Percentiles rank a stretch among this genome's conserved stretches.
These are phyloP conservation scores for Eristalinus aeneus DNA, from an alignment of 2,888 invertebrate genomes.

Conservation along the genomic window DNA sequence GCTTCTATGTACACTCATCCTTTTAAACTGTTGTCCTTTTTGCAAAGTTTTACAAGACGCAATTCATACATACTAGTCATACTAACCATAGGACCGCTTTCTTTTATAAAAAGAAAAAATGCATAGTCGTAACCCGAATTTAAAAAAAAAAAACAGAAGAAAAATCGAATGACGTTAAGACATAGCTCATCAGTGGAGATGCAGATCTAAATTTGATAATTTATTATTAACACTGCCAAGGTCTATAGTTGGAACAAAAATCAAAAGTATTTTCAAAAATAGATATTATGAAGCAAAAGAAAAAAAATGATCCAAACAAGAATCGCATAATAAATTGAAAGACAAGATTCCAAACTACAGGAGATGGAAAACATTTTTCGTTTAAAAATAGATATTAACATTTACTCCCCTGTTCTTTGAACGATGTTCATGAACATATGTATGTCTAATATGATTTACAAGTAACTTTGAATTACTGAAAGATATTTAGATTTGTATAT, in stretches of 20 bases:
- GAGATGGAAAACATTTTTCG: not conserved
- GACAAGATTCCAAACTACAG: not conserved
- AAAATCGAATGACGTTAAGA: not conserved
- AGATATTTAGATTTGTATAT: not conserved
- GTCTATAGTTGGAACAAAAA: conserved; percentile 2
- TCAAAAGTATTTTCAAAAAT: not conserved
- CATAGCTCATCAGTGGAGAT: not conserved
- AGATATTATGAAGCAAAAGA: not conserved
- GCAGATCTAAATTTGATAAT: conserved; percentile 7
- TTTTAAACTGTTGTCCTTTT: no score
- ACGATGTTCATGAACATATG: not conserved
- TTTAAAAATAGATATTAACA: not conserved
- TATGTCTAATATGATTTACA: not conserved
- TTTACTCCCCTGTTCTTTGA: not conserved
- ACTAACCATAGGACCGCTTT: no score
- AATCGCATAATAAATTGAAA: conserved; percentile 8
- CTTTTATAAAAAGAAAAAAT: no score
- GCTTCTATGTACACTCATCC: no score
- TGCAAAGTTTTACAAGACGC: no score
- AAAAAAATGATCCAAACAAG: not conserved
- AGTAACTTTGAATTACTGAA: not conserved
- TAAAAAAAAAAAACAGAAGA: no score
- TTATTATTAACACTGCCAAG: not conserved
- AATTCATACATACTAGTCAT: no score
- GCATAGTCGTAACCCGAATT: no score